Base-by-base conservation (phyloP, 2,797 vertebrate genomes). In the Eospalax fontanierii region DNA sequence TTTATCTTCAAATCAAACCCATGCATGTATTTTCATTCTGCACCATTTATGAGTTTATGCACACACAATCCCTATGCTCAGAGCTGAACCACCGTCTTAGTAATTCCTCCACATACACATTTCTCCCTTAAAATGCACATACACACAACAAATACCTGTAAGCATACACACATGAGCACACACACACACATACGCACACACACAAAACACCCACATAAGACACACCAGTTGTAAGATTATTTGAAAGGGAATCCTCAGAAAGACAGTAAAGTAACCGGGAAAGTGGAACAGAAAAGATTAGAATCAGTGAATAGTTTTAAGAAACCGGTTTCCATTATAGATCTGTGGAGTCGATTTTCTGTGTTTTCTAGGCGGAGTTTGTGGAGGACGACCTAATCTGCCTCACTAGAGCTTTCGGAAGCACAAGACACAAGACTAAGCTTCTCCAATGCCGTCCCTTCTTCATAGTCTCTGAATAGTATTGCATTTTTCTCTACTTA, bases 21-120 rank as follows among this genome's bases (percentile, higher is more conserved):
- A 26, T 74, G 38, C 28, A 1, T 10, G 5, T 35, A 6, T 50
- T 28, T 35, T 35, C 10, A 26, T 12, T 65, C n/a, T 21, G 6
- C 1, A 1, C 30, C 18, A 1, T 81, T 15, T 54, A 2, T 11
- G 43, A 19, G 0, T 71, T 19, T 33, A 18, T 0, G 4, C 7
- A n/a, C 68, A 54, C n/a, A 68, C 40, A 28, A 8, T 24, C 28
- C 0, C 19, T 4, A n/a, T 16, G 16, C 46, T 30, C 21, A 78
- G 8, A 24, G 21, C 28, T 19, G 70, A 43, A 14, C 2, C 5
- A 22, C 24, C 74, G 2, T 61, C 35, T 38, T 61, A 61, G 40
- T 14, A 26, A 40, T 1, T 1, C 7, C 35, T 73, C 12, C 35
- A 7, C 21, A 9, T 12, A 2, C 70, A 40, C 9, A 40, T 24